A percentile compares a stretch with the other conserved stretches of the same genome.
phyloP scores from a whole-genome alignment of 1,140 invertebrate species.

The Drosophila mayri region DNA sequence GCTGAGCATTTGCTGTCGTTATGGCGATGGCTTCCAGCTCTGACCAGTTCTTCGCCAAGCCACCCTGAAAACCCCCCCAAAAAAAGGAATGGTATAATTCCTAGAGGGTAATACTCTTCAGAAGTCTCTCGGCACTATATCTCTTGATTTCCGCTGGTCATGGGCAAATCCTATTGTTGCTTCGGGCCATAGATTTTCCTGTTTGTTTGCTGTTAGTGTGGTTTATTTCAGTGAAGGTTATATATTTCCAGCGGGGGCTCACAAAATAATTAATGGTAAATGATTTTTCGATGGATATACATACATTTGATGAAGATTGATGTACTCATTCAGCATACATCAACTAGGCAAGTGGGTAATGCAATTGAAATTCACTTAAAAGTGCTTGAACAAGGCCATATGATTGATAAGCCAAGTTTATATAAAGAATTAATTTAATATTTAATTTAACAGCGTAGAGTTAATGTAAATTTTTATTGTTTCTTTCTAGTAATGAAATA shows the following conservation, averaged over 20 bases:
- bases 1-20: conserved; percentile 54
- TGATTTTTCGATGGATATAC: conserved; percentile 34
- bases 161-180: conserved; percentile 28
- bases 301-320: conserved; percentile 44
- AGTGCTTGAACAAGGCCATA: not conserved
- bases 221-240: conserved; percentile 25
- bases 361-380: conserved; percentile 8
- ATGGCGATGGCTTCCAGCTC: conserved; percentile 41
- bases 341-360: not conserved
- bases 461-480: not conserved
- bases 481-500: not conserved
- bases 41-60: conserved; percentile 17
- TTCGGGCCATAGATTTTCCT: conserved; percentile 32
- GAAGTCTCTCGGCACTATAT: not conserved
- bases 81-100: conserved; percentile 15
- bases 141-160: conserved; percentile 15
- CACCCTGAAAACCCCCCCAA: conserved; percentile 2
- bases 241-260: conserved; percentile 1
- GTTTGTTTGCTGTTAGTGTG: conserved; percentile 50
- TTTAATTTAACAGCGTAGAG: no score
- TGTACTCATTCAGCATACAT: conserved; percentile 5
- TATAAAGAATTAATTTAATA: not conserved
- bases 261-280: conserved; percentile 42
- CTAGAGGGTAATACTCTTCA: conserved; percentile 17
- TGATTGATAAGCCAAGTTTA: not conserved